These are phyloP conservation scores for Telmatherina bonti DNA, from an alignment of 2,797 vertebrate species.

Conservation along the genomic window DNA sequence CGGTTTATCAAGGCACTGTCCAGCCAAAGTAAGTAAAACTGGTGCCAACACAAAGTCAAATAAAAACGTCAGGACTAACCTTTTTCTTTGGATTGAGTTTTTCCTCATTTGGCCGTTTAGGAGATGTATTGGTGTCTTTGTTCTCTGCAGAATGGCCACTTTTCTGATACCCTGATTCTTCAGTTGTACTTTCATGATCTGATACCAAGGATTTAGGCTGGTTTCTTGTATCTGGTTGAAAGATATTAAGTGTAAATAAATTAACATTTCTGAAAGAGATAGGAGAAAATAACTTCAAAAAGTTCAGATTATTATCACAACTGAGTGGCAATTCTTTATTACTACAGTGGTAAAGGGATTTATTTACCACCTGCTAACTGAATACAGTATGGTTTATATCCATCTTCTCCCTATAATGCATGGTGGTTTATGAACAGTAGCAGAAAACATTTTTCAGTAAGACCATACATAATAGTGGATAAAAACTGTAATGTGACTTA, in stretches of 20 bases:
- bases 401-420: not conserved
- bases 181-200: constrained; percentile 21
- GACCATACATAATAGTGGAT: not conserved
- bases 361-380: not conserved
- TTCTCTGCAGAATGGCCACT: fast-evolving
- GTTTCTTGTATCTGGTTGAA: constrained; percentile 32
- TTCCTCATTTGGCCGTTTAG: constrained; percentile 71
- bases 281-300: too few relatives aligned
- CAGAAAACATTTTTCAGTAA: not conserved
- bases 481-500: constrained; percentile 36
- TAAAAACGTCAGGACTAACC: constrained; percentile 41
- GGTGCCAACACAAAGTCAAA: not conserved
- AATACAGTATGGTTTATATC: not conserved
- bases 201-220: constrained; percentile 40
- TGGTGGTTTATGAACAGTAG: not conserved
- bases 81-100: constrained; percentile 54
- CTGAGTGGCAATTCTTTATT: too few relatives aligned
- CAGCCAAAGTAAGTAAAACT: fast-evolving
- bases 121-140: constrained; percentile 25
- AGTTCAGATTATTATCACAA: too few relatives aligned
- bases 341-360: too few relatives aligned
- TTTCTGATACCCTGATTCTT: constrained; percentile 17
- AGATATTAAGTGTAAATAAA: not conserved
- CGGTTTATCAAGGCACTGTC: fast-evolving
- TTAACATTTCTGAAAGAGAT: not conserved